phyloP scores from a whole-genome alignment of 2,888 invertebrate genomes.

The Lacanobia wlatinum region DNA sequence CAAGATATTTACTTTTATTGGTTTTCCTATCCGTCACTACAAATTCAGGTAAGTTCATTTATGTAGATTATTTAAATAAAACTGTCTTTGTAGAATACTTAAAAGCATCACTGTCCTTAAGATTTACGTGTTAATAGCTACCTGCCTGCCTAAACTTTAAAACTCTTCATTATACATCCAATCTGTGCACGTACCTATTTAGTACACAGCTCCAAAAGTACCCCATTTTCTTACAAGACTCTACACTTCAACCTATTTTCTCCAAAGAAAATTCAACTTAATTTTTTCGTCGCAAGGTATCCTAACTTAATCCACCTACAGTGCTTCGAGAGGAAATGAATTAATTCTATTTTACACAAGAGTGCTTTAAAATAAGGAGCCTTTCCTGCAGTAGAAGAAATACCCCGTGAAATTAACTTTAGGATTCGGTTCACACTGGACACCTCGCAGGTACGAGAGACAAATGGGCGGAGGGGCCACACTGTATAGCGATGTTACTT shows the following conservation, averaged over 20 bases:
- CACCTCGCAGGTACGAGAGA: constrained; percentile 86
- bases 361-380: constrained; percentile 81
- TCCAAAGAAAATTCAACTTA: constrained; percentile 47
- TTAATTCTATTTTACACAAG: constrained; percentile 86
- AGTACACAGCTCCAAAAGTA: constrained; percentile 14
- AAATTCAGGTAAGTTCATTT: background rate
- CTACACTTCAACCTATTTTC: constrained; percentile 25
- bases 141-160: constrained; percentile 1
- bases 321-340: constrained; percentile 75
- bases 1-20: no score
- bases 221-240: constrained; percentile 31
- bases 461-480: constrained; percentile 76
- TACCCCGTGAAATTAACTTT: constrained; percentile 89
- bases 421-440: constrained; percentile 84
- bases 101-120: background rate
- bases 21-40: background rate
- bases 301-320: constrained; percentile 69
- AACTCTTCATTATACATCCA: constrained; percentile 6
- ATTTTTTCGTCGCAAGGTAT: constrained; percentile 66
- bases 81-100: background rate
- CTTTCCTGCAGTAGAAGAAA: constrained; percentile 84
- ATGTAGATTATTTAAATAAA: background rate
- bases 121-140: background rate
- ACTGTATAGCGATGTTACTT: constrained; percentile 70
- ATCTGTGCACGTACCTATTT: constrained; percentile 7